Percentiles rank a stretch among this genome's conserved stretches.
Evolutionary conservation across 2,113 vertebrate genomes (phyloP).

Genomic region (Anolis carolinensis): DNA sequence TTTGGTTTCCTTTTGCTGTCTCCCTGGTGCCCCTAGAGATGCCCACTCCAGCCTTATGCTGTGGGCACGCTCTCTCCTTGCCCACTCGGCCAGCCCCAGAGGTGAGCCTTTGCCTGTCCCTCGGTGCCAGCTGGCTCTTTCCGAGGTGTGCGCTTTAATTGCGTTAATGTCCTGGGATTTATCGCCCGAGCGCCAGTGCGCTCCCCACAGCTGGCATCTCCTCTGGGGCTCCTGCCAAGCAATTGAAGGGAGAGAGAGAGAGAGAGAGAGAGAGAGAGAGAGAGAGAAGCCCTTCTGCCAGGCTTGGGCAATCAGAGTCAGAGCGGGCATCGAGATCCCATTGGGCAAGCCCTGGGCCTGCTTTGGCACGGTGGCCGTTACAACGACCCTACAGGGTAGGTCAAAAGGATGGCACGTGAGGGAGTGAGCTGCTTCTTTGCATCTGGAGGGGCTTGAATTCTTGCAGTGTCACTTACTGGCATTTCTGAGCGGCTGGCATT

Average conservation of each 20-base stretch:
- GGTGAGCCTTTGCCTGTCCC: background rate
- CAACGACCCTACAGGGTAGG: background rate
- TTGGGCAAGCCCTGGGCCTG: background rate
- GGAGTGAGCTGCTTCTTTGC: background rate
- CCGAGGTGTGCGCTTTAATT: background rate
- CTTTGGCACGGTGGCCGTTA: background rate
- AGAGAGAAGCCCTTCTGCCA: background rate
- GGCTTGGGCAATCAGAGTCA: background rate
- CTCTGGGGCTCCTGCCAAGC: background rate
- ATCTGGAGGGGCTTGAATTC: too few relatives aligned
- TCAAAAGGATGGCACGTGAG: background rate
- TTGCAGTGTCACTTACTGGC: too few relatives aligned
- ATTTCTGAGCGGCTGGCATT: too few relatives aligned
- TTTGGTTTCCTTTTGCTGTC: background rate
- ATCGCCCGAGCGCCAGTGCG: slow-evolving; percentile 22
- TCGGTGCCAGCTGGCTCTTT: background rate
- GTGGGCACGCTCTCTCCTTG: background rate
- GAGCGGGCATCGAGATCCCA: fast-evolving
- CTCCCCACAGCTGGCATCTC: background rate
- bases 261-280: too few relatives aligned
- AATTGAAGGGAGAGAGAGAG: background rate
- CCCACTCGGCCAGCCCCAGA: too few relatives aligned
- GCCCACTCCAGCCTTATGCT: background rate
- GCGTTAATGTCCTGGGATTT: slow-evolving; percentile 17
- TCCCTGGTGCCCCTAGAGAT: background rate